phyloP scores from a whole-genome alignment of 2,888 invertebrate genomes.

The Torymus aiolomorphi region DNA sequence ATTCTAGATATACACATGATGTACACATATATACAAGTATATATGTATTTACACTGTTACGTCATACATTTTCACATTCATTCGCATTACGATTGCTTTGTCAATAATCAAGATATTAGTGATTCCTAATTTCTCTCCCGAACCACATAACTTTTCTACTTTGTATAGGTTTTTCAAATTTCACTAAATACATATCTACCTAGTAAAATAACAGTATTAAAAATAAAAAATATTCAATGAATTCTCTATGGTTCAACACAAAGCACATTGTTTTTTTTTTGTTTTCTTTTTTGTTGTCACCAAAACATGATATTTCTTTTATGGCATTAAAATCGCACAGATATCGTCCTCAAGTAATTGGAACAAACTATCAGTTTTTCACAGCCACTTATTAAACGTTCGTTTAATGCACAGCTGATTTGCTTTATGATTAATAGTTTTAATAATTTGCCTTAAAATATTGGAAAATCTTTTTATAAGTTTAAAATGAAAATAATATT shows the following conservation, averaged over 20 bases:
- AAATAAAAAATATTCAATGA: constrained; percentile 65
- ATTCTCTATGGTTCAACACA: constrained; percentile 53
- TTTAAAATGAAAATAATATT: constrained; percentile 21
- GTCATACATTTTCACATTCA: constrained; percentile 17
- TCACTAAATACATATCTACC: constrained; percentile 24
- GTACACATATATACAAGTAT: constrained; percentile 52
- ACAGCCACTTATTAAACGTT: constrained; percentile 30
- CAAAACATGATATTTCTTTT: constrained; percentile 1
- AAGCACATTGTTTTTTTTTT: constrained; percentile 13
- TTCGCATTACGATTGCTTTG: constrained; percentile 21
- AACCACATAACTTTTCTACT: constrained; percentile 23
- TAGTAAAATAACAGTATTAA: constrained; percentile 63
- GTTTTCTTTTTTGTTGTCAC: constrained; percentile 6
- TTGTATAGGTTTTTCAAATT: constrained; percentile 21
- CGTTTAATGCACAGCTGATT: constrained; percentile 28
- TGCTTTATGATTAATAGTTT: constrained; percentile 31
- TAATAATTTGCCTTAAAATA: constrained; percentile 34
- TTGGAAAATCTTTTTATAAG: constrained; percentile 24
- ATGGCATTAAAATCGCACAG: constrained; percentile 32
- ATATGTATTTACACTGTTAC: constrained; percentile 48
- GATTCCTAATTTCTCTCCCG: constrained; percentile 23
- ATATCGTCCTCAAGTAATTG: constrained; percentile 1
- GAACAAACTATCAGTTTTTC: constrained; percentile 21
- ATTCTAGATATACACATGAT: constrained; percentile 33
- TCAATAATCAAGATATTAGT: constrained; percentile 21